phyloP scores from a whole-genome alignment of 2,113 vertebrate genomes.

The Chlorodrepanis virens region DNA sequence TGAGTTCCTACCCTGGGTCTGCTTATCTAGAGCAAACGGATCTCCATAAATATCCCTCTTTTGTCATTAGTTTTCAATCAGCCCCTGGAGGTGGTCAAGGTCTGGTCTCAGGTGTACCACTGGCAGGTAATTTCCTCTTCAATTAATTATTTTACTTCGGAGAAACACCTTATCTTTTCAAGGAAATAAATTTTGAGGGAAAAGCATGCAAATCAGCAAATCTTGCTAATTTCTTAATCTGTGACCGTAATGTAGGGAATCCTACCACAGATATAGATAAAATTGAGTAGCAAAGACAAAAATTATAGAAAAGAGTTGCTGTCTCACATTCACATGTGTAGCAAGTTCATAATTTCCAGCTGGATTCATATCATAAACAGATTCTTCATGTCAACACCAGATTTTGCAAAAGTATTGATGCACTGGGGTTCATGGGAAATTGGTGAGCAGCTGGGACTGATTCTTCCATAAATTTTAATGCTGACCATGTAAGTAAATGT shows the following conservation, averaged over 20 bases:
- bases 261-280: neutral
- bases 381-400: neutral
- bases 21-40: neutral
- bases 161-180: neutral
- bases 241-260: neutral
- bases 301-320: neutral
- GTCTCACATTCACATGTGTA: neutral
- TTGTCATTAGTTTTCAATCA: neutral
- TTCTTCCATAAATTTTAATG: neutral
- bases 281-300: neutral
- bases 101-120: neutral
- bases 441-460: neutral
- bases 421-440: rapidly evolving
- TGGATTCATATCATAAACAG: neutral
- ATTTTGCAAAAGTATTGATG: neutral
- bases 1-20: neutral
- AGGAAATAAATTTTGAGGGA: neutral
- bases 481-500: neutral
- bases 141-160: neutral
- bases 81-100: neutral
- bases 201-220: neutral
- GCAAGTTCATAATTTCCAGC: neutral
- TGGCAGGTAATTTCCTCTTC: neutral
- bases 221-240: neutral
- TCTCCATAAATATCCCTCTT: neutral